Evolutionary conservation across 2,888 invertebrate species (phyloP), one percentile per base, ranked within the genome.

Genomic region (Diaprepes abbreviatus): DNA sequence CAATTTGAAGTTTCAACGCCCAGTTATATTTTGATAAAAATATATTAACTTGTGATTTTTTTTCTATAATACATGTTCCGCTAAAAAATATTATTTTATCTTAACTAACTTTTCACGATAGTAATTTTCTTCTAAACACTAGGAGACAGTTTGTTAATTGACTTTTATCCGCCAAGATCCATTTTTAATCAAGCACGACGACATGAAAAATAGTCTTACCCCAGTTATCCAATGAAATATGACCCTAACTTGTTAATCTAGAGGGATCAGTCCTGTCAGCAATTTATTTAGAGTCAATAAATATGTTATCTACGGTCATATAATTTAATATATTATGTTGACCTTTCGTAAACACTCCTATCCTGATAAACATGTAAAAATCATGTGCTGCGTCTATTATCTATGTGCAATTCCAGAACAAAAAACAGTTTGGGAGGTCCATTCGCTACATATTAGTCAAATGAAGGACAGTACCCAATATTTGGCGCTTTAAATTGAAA

Each of bases 231-330:
- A 40, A 40, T 40, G 17, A 40, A 40, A 40, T 17, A 40, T 17
- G 9, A 40, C 40, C 40, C 40, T 17, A 16, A 40, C 40, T 40
- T 40, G 40, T 40, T 40, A 40, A 40, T 40, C 40, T 6, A 17
- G 9, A 40, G 40, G 40, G 40, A 40, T 17, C 17, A 16, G 17
- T 9, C 14, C 6, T 17, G 40, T 17, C 4, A 17, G 7, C 17
- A 17, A 40, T 40, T 40, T 5, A 40, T 40, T 40, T 40, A 17
- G 6, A 1, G 40, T 40, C 40, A 40, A 40, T 40, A 16, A 40
- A 40, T 16, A 40, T 24, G 24, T 24, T 24, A 24, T 24, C 24
- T n/a, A n/a, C n/a, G n/a, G n/a, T n/a, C n/a, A n/a, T n/a, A n/a
- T n/a, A n/a, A n/a, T n/a, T n/a, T n/a, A n/a, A n/a, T n/a, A n/a